A percentile compares a stretch with the other conserved stretches of the same genome.
Conservation (phyloP, 1,140 invertebrate species). For the Megalopta genalis region DNA sequence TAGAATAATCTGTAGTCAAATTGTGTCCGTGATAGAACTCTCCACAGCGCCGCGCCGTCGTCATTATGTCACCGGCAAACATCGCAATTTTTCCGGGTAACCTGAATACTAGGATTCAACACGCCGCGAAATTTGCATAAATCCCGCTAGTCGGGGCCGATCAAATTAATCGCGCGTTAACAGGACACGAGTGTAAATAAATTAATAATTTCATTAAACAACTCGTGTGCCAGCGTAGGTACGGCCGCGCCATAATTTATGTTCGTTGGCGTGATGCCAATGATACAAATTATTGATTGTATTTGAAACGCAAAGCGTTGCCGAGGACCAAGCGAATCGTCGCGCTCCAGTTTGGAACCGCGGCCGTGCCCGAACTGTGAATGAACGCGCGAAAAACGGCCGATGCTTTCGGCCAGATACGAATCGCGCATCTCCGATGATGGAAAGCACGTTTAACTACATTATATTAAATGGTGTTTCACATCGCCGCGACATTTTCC, state of each 20-base stretch:
- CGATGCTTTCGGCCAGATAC: neutral
- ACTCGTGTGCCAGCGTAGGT: neutral
- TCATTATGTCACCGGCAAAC: neutral
- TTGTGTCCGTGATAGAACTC: no score
- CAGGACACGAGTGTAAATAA: slow-evolving; percentile 28
- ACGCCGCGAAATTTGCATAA: neutral
- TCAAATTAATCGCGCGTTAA: slow-evolving; percentile 38
- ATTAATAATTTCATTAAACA: slow-evolving; percentile 49
- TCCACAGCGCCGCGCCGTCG: neutral
- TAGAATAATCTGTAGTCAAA: no score
- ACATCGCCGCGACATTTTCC: neutral
- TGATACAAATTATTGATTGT: slow-evolving; percentile 42
- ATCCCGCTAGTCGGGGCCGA: neutral
- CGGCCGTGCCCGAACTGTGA: neutral
- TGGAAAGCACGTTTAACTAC: slow-evolving; percentile 28
- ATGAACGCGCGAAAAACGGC: slow-evolving; percentile 17
- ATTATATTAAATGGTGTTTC: slow-evolving; percentile 33
- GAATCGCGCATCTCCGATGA: neutral
- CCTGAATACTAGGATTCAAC: no score
- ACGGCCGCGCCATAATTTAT: slow-evolving; percentile 30
- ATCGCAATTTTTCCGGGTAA: neutral
- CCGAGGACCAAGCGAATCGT: neutral
- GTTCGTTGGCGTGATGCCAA: slow-evolving; percentile 26
- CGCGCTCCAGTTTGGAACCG: neutral
- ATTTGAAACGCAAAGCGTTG: slow-evolving; percentile 18